Evolutionary conservation across 2,113 vertebrate species (phyloP).

Genomic region (Stegostoma tigrinum): DNA sequence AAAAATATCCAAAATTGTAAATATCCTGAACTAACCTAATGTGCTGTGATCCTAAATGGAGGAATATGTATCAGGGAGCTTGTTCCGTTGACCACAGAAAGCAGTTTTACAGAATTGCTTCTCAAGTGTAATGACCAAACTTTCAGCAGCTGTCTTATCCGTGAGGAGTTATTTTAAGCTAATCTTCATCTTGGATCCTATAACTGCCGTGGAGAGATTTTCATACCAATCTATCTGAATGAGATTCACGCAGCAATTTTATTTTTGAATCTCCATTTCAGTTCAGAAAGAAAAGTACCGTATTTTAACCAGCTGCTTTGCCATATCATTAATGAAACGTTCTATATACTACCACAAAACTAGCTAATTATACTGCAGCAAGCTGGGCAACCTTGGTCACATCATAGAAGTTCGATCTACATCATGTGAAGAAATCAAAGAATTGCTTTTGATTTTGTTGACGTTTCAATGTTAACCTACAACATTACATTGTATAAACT

Average conservation of each 20-base stretch:
- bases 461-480: not conserved
- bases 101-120: not conserved
- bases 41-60: not conserved
- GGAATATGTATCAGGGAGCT: not conserved
- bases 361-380: not conserved
- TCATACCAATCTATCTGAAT: not conserved
- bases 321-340: not conserved
- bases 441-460: not conserved
- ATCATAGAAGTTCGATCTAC: not conserved
- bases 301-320: not conserved
- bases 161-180: not conserved
- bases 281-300: not conserved
- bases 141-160: not conserved
- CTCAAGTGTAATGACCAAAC: not conserved
- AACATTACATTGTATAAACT: not conserved
- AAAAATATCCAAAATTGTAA: not conserved
- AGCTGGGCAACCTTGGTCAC: not conserved
- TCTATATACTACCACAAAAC: not conserved
- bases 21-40: not conserved
- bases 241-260: not conserved
- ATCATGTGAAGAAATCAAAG: not conserved
- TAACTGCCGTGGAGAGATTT: not conserved
- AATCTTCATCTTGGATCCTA: not conserved
- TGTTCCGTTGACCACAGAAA: not conserved
- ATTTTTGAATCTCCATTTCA: not conserved